Evolutionary conservation across 2,113 vertebrate genomes (phyloP).

Genomic region (Globicephala melas): DNA sequence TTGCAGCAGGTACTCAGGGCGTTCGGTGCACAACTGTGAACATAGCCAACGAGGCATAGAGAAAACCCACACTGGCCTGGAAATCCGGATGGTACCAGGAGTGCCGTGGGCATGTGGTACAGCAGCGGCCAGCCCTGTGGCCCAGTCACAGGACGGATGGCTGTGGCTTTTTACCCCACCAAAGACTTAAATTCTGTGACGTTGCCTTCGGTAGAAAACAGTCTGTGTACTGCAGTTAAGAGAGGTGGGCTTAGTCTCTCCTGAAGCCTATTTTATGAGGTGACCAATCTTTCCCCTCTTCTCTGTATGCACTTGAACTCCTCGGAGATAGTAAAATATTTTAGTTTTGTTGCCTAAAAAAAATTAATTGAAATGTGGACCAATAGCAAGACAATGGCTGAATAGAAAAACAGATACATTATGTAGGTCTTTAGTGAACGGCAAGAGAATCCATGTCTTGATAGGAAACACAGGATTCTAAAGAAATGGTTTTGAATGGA

Average conservation of each 20-base stretch:
- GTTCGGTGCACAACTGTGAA: neutral
- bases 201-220: conserved; percentile 27
- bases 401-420: neutral
- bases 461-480: neutral
- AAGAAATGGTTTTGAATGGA: neutral
- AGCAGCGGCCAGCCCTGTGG: neutral
- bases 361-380: neutral
- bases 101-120: conserved; percentile 9
- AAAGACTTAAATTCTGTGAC: neutral
- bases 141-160: neutral
- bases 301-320: neutral
- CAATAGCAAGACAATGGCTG: neutral
- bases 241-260: neutral
- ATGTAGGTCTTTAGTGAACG: neutral
- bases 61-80: neutral
- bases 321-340: neutral
- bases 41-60: neutral
- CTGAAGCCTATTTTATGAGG: neutral
- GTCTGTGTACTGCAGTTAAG: conserved; percentile 34
- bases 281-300: conserved; percentile 18
- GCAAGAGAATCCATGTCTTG: neutral
- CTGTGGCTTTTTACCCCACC: neutral
- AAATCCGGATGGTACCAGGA: neutral
- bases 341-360: neutral
- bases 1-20: neutral